Base-by-base conservation (phyloP, 2,888 invertebrate genomes). In the Imbricaverruca yamaguchii region DNA sequence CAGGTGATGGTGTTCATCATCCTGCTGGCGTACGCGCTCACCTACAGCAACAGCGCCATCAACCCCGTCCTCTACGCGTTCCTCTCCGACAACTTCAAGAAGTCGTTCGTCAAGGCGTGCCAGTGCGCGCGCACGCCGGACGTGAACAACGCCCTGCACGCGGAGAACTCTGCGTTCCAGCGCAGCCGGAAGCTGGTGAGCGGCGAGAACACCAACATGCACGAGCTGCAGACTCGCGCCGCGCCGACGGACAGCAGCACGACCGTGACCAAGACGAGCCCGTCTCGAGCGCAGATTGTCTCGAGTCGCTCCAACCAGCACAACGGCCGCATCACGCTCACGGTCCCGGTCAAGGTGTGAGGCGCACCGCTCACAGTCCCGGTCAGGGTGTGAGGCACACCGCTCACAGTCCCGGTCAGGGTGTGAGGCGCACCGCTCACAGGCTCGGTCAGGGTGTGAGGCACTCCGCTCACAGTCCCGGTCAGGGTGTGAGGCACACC, bases 41-140 rank as follows among this genome's bases (percentile, higher is more conserved):
- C 93, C 83, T 92, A 92, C 88, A 94, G 94, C 82, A 96, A 96
- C 88, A 95, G 95, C 18, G 95, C 96, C 13, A 93, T 96, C 92
- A 96, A 96, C 88, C 96, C 96, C 18, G 85, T 87, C 80, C 84
- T 87, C 56, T 96, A 96, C 88, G 96, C 96, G 15, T 96, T 96
- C 87, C 90, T 96, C 18, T 95, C 94, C 85, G 96, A 96, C 86
- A 96, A 96, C 87, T 96, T 96, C 88, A 96, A 96, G 88, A 96
- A 96, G 89, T 95, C 95, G 87, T 96, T 96, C 87, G 88, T 95
- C 86, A 96, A 96, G 87, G 96, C 95, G 11, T 96, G 95, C 88
- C 94, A 94, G 0, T 96, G 96, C 86, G 94, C 93, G 0, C 92
- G 93, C 0, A 92, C 94, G 10, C 93, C 85, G 85, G 95, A 95